Evolutionary conservation across 2,888 invertebrate genomes (phyloP), one percentile per base, ranked within the genome.

Genomic region (Himalopsyche anomala): DNA sequence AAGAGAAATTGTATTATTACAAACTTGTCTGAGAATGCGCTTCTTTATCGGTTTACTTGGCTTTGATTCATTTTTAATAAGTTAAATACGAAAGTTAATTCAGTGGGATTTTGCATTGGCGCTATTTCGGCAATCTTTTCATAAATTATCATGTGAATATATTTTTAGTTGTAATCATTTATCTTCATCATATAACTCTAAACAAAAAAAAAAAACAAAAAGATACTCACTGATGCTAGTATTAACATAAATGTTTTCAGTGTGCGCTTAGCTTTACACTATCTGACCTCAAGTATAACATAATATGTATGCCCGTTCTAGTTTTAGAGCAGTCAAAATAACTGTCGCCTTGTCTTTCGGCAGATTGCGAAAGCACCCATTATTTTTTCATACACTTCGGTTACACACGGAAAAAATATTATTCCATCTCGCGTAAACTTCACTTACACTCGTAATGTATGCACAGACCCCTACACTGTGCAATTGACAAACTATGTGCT

Each of bases 401-500:
- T 36, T 36, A 15, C 74, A 36, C 74, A 74, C 38, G 74, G 38
- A 74, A 74, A 74, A 74, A 74, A 51, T 51, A 51, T 51, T 69
- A 36, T 69, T 74, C 36, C 11, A 36, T 36, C 12, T 74, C 74
- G 74, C 28, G 74, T 74, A 74, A 74, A 74, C 51, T 51, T 51
- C 51, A 36, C 36, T 28, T 74, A 74, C 19, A 74, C 36, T 12
- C 74, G 28, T 74, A 74, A 74, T 74, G 74, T 74, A 74, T 74
- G 74, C 74, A 74, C 74, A 74, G 0, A 28, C 74, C 15, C 38
- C 38, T 69, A 4, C 9, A 38, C 74, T 38, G 74, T 74, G 12
- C 38, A 12, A 74, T 12, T 74, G 12, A 74, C 74, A 12, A 15
- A 74, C 69, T 74, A 1, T 11, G 69, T 4, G 4, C 69, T 2